These are phyloP conservation scores for Scaptodrosophila lebanonensis DNA, from an alignment of 1,140 invertebrate species.

Conservation along the genomic window DNA sequence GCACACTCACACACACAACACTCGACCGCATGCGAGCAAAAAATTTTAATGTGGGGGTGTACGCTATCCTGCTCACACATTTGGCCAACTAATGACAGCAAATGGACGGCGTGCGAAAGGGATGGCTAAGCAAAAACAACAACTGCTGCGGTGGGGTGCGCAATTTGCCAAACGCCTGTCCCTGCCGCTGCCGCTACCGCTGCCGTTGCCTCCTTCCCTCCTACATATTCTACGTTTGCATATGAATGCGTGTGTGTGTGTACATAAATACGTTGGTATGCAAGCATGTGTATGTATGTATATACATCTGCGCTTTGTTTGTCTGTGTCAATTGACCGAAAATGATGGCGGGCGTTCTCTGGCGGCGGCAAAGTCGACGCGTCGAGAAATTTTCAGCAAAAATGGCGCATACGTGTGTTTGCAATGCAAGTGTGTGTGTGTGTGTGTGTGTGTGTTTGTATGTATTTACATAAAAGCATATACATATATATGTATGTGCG, in stretches of 20 bases:
- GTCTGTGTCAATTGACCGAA: constrained; percentile 64
- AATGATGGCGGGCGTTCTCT: constrained; percentile 65
- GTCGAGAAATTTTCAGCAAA: constrained; percentile 39
- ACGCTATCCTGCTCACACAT: constrained; percentile 36
- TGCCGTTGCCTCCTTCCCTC: too few species aligned
- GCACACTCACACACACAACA: constrained; percentile 28
- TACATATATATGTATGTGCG: constrained; percentile 2
- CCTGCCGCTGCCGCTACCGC: too few species aligned
- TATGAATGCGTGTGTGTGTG: neutral
- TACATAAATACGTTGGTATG: constrained; percentile 25
- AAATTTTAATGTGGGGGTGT: constrained; percentile 51
- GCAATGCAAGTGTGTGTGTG: neutral
- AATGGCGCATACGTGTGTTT: constrained; percentile 53
- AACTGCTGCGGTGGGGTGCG: constrained; percentile 8
- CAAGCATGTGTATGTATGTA: constrained; percentile 1
- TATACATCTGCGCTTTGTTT: constrained; percentile 16
- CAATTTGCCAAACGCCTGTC: too few species aligned
- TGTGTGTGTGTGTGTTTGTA: neutral
- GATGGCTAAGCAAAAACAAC: constrained; percentile 16
- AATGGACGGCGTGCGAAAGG: constrained; percentile 28
- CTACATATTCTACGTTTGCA: neutral
- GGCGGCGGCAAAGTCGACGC: constrained; percentile 21
- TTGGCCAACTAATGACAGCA: constrained; percentile 2
- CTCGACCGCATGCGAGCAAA: constrained; percentile 5
- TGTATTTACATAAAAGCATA: too few species aligned